These are phyloP conservation scores for Drosophila pachea DNA, from an alignment of 1,140 invertebrate species.

Conservation along the genomic window DNA sequence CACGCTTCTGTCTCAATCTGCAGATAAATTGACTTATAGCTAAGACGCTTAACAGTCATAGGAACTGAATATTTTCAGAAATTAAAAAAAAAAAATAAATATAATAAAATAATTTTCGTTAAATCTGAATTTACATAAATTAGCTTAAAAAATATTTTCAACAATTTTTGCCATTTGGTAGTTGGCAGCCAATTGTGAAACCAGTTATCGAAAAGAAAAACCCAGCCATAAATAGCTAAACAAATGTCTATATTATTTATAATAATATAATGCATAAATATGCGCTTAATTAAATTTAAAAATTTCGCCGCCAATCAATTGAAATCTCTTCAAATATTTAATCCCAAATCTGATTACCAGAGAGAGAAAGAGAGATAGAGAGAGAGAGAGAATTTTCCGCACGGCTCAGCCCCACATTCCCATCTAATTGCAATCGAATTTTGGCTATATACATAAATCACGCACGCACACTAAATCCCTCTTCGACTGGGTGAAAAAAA, in stretches of 20 bases:
- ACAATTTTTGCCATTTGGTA: neutral
- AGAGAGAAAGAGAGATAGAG: too few relatives aligned
- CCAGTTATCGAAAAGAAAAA: neutral
- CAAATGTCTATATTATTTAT: neutral
- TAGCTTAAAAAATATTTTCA: conserved; percentile 9
- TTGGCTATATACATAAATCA: conserved; percentile 42
- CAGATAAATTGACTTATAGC: too few relatives aligned
- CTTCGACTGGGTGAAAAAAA: too few relatives aligned
- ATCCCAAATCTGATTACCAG: conserved; percentile 9
- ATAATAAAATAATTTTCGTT: too few relatives aligned
- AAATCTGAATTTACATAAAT: conserved; percentile 1
- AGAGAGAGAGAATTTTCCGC: too few relatives aligned
- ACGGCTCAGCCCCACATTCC: too few relatives aligned
- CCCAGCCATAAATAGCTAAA: neutral
- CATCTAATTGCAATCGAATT: conserved; percentile 22
- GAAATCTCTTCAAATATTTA: neutral
- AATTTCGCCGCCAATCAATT: neutral
- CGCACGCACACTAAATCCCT: conserved; percentile 27
- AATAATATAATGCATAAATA: neutral
- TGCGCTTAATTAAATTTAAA: neutral
- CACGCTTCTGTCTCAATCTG: too few relatives aligned
- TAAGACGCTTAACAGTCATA: too few relatives aligned
- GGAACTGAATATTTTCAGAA: too few relatives aligned
- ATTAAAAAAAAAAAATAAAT: too few relatives aligned
- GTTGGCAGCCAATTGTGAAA: neutral